A percentile compares a stretch with the other conserved stretches of the same genome.
These are phyloP conservation scores for Mythimna ferrago DNA, from an alignment of 2,888 invertebrate species.

Conservation along the genomic window DNA sequence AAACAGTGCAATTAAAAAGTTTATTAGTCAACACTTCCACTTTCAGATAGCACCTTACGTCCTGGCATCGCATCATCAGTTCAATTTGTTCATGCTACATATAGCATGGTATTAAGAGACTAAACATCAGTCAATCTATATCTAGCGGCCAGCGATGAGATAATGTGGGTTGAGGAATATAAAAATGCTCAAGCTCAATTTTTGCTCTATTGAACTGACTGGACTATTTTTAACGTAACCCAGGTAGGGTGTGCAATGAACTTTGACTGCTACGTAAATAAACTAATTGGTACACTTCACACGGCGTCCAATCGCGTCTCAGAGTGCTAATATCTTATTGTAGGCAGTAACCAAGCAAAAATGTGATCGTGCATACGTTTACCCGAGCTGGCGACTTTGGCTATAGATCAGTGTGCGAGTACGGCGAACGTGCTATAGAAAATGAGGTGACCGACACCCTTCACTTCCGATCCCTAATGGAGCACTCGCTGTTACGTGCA, in stretches of 20 bases:
- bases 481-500: conserved; percentile 54
- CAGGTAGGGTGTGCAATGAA: conserved; percentile 75
- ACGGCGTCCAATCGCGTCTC: conserved; percentile 59
- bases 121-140: conserved; percentile 32
- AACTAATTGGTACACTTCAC: conserved; percentile 69
- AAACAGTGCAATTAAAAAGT: conserved; percentile 15
- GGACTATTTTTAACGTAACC: conserved; percentile 69
- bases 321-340: conserved; percentile 38
- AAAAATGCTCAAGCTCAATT: conserved; percentile 39
- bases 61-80: not conserved
- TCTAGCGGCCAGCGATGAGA: conserved; percentile 28
- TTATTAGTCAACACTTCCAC: conserved; percentile 4
- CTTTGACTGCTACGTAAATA: conserved; percentile 81
- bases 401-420: conserved; percentile 45
- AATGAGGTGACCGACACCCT: conserved; percentile 68
- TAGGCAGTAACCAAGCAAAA: conserved; percentile 34
- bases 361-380: conserved; percentile 50
- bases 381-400: conserved; percentile 39
- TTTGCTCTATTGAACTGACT: conserved; percentile 65
- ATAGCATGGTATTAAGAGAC: conserved; percentile 25
- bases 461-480: conserved; percentile 69
- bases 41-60: conserved; percentile 9
- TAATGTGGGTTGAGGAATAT: conserved; percentile 34
- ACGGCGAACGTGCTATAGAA: conserved; percentile 57
- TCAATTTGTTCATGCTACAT: conserved; percentile 28